Conservation (phyloP, 2,113 vertebrate species). For the Centropristis striata region DNA sequence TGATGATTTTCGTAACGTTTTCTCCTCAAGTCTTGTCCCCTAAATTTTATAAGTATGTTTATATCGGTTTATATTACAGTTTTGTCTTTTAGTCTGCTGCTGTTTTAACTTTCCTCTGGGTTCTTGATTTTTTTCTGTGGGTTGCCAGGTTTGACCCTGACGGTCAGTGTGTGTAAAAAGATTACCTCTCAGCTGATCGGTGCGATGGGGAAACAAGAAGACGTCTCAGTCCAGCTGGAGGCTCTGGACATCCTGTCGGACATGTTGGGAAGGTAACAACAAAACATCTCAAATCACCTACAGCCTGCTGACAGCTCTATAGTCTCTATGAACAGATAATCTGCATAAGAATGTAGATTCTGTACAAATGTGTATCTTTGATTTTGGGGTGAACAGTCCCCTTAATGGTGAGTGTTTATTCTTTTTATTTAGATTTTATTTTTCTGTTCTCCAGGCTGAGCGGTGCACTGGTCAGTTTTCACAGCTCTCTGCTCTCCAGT, state of each 20-base stretch:
- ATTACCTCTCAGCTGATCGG: constrained; percentile 95
- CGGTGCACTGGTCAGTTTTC: constrained; percentile 90
- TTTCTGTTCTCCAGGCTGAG: constrained; percentile 86
- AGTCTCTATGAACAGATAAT: too few relatives aligned
- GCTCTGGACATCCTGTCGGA: constrained; percentile 97
- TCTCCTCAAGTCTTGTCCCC: too few relatives aligned
- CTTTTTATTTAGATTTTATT: neutral
- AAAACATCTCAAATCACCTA: too few relatives aligned
- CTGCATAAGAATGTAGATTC: too few relatives aligned
- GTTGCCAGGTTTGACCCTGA: constrained; percentile 88
- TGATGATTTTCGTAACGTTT: too few relatives aligned
- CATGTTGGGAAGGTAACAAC: constrained; percentile 91
- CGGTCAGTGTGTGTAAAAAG: constrained; percentile 92
- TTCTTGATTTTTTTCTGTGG: neutral
- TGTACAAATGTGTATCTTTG: too few relatives aligned
- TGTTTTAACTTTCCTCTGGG: neutral
- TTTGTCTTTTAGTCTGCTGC: too few relatives aligned
- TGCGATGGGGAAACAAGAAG: constrained; percentile 93
- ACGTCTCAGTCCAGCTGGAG: constrained; percentile 94
- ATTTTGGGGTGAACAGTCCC: too few relatives aligned
- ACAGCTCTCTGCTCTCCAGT: constrained; percentile 91
- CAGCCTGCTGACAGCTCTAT: too few relatives aligned
- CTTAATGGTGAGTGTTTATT: neutral
- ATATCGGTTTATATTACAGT: too few relatives aligned
- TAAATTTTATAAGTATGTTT: too few relatives aligned